phyloP scores from a whole-genome alignment of 2,113 vertebrate species.

The Neomonachus schauinslandi region DNA sequence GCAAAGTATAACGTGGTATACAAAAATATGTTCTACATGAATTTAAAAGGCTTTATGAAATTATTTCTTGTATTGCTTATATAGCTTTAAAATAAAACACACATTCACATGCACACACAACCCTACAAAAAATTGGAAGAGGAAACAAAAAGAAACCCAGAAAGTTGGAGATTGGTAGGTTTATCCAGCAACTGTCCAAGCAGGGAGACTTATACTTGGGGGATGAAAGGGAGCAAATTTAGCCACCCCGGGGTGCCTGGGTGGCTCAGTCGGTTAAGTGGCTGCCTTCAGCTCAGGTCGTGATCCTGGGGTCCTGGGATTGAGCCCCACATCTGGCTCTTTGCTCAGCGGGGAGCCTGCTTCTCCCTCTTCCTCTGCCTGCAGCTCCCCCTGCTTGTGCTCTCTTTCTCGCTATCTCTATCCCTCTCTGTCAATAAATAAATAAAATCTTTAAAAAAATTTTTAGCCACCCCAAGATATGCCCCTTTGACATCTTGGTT shows the following conservation, averaged over 20 bases:
- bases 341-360: too few relatives aligned
- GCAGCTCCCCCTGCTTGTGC: too few relatives aligned
- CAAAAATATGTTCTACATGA: neutral
- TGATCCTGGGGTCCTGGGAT: too few relatives aligned
- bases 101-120: neutral
- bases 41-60: slow-evolving; percentile 15
- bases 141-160: neutral
- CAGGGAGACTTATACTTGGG: neutral
- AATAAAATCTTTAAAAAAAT: too few relatives aligned
- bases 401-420: too few relatives aligned
- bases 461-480: neutral
- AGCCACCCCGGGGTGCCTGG: too few relatives aligned
- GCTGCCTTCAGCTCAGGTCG: too few relatives aligned
- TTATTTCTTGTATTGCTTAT: neutral
- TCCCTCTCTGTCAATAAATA: too few relatives aligned
- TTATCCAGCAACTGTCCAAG: neutral
- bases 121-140: neutral
- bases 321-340: too few relatives aligned
- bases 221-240: neutral
- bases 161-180: neutral
- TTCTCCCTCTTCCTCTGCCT: too few relatives aligned
- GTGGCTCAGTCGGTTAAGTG: too few relatives aligned
- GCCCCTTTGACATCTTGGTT: neutral
- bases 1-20: neutral
- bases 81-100: neutral